Evolutionary conservation across 2,113 vertebrate species (phyloP), one percentile per base, ranked within the genome.

Genomic region (Chloropsis cyanopogon): DNA sequence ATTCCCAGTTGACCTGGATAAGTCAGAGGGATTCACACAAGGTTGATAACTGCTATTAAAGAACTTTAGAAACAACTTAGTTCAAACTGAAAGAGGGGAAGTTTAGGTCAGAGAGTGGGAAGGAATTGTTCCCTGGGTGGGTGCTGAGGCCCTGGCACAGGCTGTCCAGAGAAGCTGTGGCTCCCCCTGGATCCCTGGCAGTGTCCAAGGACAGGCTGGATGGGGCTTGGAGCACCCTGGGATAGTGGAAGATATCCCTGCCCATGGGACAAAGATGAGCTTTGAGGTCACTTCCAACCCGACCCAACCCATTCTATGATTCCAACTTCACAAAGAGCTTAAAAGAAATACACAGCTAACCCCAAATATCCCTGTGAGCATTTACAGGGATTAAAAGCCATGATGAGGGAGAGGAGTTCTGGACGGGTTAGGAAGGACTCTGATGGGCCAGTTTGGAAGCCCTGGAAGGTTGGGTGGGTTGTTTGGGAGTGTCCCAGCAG

Each of bases 121-220:
- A 50, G 25, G 0, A 76, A 65, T 3, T 15, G 4, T 21, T 66
- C 25, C 13, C 44, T 68, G 13, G 0, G 21, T 42, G 31, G 57
- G 25, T 31, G 57, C 19, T 12, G 0, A 71, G 53, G 41, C 29
- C 29, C 85, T 63, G 75, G 75, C 57, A 41, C 57, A 71, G 65
- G 28, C 15, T 47, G 49, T n/a, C 47, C 56, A 79, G 49, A 79
- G 56, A 1, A 87, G n/a, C 75, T 79, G 41, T 7, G 57, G 49
- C 65, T 79, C 49, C 29, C 41, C 29, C 49, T 56, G 59, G 50
- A 87, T 54, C 65, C 57, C 41, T 54, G 65, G 49, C 0, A 63
- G n/a, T 63, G 41, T 0, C 39, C 73, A 15, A n/a, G 46, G 26
- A 18, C 72, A 69, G 64, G 28, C 1, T 61, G 56, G 61, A 86